Evolutionary conservation across 2,797 vertebrate species (phyloP).

Genomic region (Danio tinwini): DNA sequence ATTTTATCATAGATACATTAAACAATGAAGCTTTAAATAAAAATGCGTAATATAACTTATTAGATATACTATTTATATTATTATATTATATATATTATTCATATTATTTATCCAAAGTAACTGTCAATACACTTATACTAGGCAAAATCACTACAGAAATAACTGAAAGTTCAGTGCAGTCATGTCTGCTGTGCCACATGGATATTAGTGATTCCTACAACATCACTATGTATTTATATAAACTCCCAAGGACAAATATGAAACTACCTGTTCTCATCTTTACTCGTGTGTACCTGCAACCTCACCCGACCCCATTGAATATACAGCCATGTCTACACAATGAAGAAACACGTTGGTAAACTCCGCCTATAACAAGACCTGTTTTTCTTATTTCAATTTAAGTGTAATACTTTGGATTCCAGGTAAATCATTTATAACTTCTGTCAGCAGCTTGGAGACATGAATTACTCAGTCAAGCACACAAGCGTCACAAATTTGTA

Average conservation of each 20-base stretch:
- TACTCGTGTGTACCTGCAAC: not conserved
- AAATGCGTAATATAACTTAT: not conserved
- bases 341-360: slow-evolving; percentile 43
- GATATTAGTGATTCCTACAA: not conserved
- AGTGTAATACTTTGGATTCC: slow-evolving; percentile 18
- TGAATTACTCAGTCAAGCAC: slow-evolving; percentile 66
- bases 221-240: not conserved
- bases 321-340: not conserved
- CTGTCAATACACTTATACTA: not conserved
- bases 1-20: not conserved
- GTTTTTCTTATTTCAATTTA: slow-evolving; percentile 63
- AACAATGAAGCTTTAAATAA: not conserved
- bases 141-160: not conserved
- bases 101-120: not conserved
- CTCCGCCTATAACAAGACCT: slow-evolving; percentile 78
- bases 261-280: not conserved
- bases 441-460: slow-evolving; percentile 61
- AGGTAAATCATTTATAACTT: slow-evolving; percentile 53
- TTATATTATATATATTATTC: too few relatives aligned
- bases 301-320: slow-evolving; percentile 16
- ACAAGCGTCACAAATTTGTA: slow-evolving; percentile 70
- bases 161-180: not conserved
- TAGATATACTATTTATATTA: too few relatives aligned
- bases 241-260: not conserved
- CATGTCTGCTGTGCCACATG: not conserved